phyloP scores from a whole-genome alignment of 2,888 invertebrate genomes.

The Chaetoderma sp. region DNA sequence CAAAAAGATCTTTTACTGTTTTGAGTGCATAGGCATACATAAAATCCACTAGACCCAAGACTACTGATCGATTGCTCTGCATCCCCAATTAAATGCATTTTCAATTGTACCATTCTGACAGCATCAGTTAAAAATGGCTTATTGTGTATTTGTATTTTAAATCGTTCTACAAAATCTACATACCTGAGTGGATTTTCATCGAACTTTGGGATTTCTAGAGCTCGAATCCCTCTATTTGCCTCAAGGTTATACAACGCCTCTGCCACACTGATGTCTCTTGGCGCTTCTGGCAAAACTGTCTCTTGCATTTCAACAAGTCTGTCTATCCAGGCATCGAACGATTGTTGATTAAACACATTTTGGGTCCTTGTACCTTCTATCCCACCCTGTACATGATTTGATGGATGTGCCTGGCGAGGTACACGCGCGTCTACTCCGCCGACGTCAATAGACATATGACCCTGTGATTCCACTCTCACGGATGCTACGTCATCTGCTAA shows the following conservation, averaged over 20 bases:
- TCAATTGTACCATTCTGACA: slow-evolving; percentile 12
- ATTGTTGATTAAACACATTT: no score
- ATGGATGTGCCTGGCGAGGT: no score
- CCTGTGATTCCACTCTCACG: no score
- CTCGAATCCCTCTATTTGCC: background rate
- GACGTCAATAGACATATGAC: no score
- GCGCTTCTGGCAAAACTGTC: no score
- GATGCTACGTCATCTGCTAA: no score
- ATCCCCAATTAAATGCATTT: slow-evolving; percentile 6
- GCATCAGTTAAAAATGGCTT: slow-evolving; percentile 13
- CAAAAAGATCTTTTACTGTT: slow-evolving; percentile 16
- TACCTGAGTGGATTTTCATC: slow-evolving; percentile 5
- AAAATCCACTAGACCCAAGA: background rate
- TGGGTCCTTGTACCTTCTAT: no score
- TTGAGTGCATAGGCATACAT: slow-evolving; percentile 21
- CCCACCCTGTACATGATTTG: no score
- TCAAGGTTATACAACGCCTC: background rate
- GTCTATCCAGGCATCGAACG: slow-evolving; percentile 2
- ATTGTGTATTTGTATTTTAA: slow-evolving; percentile 14
- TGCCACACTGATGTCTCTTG: no score
- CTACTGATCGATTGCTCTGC: background rate
- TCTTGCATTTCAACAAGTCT: background rate
- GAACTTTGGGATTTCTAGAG: background rate
- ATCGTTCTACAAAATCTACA: slow-evolving; percentile 18
- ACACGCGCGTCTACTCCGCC: no score